Evolutionary conservation across 2,888 invertebrate species (phyloP).

Genomic region (Alcis repandata): DNA sequence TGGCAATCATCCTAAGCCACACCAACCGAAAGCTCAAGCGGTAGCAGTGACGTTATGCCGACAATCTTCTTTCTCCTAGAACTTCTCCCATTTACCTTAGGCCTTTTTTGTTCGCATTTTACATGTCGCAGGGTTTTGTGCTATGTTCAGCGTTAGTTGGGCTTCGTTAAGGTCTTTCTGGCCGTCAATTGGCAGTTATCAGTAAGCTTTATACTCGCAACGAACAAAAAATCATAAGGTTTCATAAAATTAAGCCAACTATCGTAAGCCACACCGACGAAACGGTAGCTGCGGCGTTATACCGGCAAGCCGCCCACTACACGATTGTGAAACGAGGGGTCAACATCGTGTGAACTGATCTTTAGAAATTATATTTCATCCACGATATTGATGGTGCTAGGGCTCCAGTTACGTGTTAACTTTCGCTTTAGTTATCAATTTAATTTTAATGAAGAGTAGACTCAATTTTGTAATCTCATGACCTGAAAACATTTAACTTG

Average conservation of each 20-base stretch:
- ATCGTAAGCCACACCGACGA: conserved; percentile 8
- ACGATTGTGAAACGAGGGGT: conserved; percentile 47
- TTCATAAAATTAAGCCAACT: neutral
- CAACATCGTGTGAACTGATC: conserved; percentile 50
- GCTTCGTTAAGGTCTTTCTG: too few species aligned
- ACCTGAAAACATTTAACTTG: neutral
- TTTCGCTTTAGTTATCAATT: conserved; percentile 29
- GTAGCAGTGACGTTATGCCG: conserved; percentile 25
- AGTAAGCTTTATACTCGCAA: too few species aligned
- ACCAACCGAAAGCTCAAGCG: conserved; percentile 15
- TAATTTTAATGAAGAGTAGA: conserved; percentile 9
- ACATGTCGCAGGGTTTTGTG: too few species aligned
- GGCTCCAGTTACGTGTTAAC: conserved; percentile 18
- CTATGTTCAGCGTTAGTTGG: too few species aligned
- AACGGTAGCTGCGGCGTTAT: conserved; percentile 17
- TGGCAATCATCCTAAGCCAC: conserved; percentile 7
- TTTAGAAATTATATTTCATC: conserved; percentile 46
- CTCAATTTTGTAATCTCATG: neutral
- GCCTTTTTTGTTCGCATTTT: too few species aligned
- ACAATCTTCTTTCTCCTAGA: too few species aligned
- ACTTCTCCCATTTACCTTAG: too few species aligned
- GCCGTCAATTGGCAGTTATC: too few species aligned
- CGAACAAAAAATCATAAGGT: too few species aligned
- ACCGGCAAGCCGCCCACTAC: conserved; percentile 42
- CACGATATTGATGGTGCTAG: conserved; percentile 44